Conservation (phyloP, 2,888 invertebrate species). For the Ceraclea dissimilis region DNA sequence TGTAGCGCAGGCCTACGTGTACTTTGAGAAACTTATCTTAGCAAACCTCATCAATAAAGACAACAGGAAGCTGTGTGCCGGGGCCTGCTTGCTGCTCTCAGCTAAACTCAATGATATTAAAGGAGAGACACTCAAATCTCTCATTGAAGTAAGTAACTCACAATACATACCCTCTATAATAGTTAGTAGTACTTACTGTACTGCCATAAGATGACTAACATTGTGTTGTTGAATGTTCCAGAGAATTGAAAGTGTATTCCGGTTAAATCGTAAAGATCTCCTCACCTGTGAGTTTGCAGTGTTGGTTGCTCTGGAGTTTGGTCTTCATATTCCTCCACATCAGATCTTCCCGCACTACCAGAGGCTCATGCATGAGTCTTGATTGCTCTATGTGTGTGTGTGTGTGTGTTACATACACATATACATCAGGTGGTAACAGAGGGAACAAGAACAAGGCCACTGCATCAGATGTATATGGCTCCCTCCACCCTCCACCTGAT, state of each 20-base stretch:
- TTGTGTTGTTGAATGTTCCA: constrained; percentile 35
- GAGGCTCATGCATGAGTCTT: constrained; percentile 85
- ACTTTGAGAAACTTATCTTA: constrained; percentile 92
- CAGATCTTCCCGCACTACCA: constrained; percentile 95
- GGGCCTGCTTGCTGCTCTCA: constrained; percentile 86
- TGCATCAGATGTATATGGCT: no score
- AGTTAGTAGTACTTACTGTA: no score
- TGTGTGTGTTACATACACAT: background rate
- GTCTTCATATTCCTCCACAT: constrained; percentile 82
- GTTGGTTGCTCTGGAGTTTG: constrained; percentile 89
- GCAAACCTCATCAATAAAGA: constrained; percentile 88
- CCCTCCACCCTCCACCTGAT: no score
- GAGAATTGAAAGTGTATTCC: constrained; percentile 86
- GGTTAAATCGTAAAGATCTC: constrained; percentile 84
- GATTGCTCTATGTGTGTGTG: constrained; percentile 39
- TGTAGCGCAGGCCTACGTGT: constrained; percentile 96
- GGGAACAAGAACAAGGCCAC: no score
- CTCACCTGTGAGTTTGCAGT: constrained; percentile 91
- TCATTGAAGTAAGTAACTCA: constrained; percentile 79
- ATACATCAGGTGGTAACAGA: no score
- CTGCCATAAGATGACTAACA: background rate
- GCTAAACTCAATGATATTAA: constrained; percentile 97
- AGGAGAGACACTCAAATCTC: constrained; percentile 74
- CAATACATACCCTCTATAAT: background rate
- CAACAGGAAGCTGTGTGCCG: constrained; percentile 92